phyloP scores from a whole-genome alignment of 2,113 vertebrate species.

The Siniperca chuatsi region DNA sequence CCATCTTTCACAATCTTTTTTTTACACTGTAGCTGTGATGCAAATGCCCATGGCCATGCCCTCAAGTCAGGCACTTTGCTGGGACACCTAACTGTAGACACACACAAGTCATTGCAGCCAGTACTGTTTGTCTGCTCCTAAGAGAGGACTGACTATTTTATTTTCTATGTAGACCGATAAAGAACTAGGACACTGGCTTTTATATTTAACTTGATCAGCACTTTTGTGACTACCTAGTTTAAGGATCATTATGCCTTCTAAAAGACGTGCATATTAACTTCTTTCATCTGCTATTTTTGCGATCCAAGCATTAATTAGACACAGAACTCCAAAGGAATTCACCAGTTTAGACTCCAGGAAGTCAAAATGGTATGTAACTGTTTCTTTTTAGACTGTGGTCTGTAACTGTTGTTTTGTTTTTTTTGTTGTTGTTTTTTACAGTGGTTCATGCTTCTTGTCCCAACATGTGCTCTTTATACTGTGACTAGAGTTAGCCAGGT shows the following conservation, averaged over 20 bases:
- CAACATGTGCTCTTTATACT: constrained; percentile 35
- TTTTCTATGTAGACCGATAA: background rate
- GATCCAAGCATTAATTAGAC: background rate
- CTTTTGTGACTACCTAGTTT: background rate
- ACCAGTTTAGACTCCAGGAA: constrained; percentile 35
- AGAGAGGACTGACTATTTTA: background rate
- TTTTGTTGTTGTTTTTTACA: background rate
- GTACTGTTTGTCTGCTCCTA: background rate
- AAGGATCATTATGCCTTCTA: background rate
- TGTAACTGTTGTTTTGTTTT: background rate
- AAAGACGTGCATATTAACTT: background rate
- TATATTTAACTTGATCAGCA: background rate
- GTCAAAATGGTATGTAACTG: constrained; percentile 67
- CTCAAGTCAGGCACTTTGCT: constrained; percentile 31
- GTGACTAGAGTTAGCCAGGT: background rate
- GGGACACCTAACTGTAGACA: constrained; percentile 17
- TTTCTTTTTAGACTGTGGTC: background rate
- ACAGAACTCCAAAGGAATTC: constrained; percentile 12
- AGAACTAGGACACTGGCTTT: constrained; percentile 12
- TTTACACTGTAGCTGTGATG: constrained; percentile 29
- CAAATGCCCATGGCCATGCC: constrained; percentile 58
- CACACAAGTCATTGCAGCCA: background rate
- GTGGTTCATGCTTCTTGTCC: constrained; percentile 31
- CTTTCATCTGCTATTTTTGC: background rate
- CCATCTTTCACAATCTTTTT: constrained; percentile 41